Evolutionary conservation across 2,888 invertebrate species (phyloP).

Genomic region (Limnephilus auricula): DNA sequence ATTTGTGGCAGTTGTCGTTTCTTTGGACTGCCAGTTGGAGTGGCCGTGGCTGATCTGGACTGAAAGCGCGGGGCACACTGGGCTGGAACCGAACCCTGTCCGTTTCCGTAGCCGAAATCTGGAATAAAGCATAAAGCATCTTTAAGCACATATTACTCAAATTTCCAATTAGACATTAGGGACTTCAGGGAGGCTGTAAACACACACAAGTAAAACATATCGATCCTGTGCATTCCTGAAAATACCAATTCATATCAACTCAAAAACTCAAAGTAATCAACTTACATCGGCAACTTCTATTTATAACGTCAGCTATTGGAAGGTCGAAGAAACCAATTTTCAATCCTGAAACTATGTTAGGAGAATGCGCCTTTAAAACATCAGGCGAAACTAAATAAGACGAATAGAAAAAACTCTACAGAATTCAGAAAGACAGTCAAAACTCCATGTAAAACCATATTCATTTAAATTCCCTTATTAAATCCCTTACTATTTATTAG

Average conservation of each 20-base stretch:
- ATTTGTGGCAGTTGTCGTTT: conserved; percentile 98
- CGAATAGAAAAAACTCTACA: no score
- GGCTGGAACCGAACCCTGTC: conserved; percentile 73
- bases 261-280: background rate
- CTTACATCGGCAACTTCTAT: background rate
- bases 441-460: no score
- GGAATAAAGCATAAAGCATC: conserved; percentile 42
- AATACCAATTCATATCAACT: background rate
- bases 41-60: conserved; percentile 92
- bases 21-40: conserved; percentile 96
- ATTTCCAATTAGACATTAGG: background rate
- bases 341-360: background rate
- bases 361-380: background rate
- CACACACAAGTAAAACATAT: background rate
- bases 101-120: conserved; percentile 66
- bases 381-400: background rate
- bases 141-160: background rate
- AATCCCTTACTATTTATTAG: no score
- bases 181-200: background rate
- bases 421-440: no score
- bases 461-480: no score
- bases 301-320: background rate
- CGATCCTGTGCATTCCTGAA: background rate
- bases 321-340: background rate
- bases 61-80: conserved; percentile 85